Base-by-base conservation (phyloP, 2,797 vertebrate species). In the Lithobates pipiens region DNA sequence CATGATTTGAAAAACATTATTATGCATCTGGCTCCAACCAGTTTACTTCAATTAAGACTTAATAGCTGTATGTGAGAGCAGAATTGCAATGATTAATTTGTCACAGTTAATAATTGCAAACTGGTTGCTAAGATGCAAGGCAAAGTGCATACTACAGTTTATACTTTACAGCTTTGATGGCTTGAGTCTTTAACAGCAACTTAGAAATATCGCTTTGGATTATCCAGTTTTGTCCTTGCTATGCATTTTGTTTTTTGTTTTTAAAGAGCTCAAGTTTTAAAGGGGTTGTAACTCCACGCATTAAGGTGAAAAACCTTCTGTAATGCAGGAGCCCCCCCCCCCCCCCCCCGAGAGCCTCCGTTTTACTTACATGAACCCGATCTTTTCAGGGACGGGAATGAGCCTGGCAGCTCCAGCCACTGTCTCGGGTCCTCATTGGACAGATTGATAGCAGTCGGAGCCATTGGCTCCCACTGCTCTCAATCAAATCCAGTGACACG, bases 81-180 rank as follows among this genome's bases (percentile, higher is more conserved):
- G 76, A 72, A 78, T 61, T 61, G 75, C 82, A 84, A 77, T 77
- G 50, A 85, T 85, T 85, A 85, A 78, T 85, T 85, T 84, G 82
- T 84, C 68, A 77, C 75, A 84, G 75, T 77, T 77, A 84, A 61
- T 70, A 77, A 84, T 76, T 84, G 74, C 67, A 84, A 32, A 75
- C 74, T 77, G 63, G 74, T 84, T 77, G 74, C 82, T 84, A 77
- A 77, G 63, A 84, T 71, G 80, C 80, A 75, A 65, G 63, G 57
- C 18, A 44, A 29, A 18, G 10, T 8, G 7, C 80, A 82, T 65
- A 63, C 72, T 23, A 27, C 39, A 54, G 10, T 75, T 75, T 63
- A 65, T 8, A 61, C 10, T 44, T 72, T 79, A 23, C 25, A 10
- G 39, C 23, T 42, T 77, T 80, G 67, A 50, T 54, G 42, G 27